phyloP scores from a whole-genome alignment of 2,113 vertebrate genomes.

The Coptodon rendalli region DNA sequence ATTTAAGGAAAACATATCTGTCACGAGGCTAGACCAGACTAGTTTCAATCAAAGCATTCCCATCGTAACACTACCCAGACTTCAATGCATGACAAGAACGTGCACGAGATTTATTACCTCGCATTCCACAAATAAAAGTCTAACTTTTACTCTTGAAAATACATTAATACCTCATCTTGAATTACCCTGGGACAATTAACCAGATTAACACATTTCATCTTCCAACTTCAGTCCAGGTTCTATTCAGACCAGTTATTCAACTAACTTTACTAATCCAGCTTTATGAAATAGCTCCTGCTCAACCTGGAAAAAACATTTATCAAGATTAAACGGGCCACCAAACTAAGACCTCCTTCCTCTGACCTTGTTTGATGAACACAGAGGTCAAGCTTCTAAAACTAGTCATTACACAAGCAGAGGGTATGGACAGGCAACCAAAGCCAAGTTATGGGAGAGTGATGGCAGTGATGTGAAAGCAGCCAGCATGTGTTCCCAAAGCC shows the following conservation, averaged over 20 bases:
- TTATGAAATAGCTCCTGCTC: not conserved
- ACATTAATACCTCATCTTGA: not conserved
- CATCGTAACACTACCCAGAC: not conserved
- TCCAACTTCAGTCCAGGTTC: not conserved
- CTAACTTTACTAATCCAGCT: not conserved
- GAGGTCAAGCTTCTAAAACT: not conserved
- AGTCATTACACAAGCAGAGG: not conserved
- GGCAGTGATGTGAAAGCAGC: not conserved
- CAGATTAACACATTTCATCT: not conserved
- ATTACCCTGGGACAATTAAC: not conserved
- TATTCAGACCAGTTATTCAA: not conserved
- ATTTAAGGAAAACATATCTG: not conserved
- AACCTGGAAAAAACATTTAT: not conserved
- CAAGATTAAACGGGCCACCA: not conserved
- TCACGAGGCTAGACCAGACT: not conserved
- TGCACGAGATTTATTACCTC: not conserved
- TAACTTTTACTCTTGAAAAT: not conserved
- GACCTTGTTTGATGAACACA: not conserved
- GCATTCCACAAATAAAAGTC: not conserved
- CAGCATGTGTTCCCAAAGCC: conserved; percentile 17
- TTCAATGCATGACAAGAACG: not conserved
- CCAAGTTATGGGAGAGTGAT: not conserved
- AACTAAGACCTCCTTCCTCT: not conserved
- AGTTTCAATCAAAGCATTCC: not conserved
- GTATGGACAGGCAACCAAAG: not conserved